phyloP scores from a whole-genome alignment of 2,888 invertebrate species.

The Ormia ochracea region DNA sequence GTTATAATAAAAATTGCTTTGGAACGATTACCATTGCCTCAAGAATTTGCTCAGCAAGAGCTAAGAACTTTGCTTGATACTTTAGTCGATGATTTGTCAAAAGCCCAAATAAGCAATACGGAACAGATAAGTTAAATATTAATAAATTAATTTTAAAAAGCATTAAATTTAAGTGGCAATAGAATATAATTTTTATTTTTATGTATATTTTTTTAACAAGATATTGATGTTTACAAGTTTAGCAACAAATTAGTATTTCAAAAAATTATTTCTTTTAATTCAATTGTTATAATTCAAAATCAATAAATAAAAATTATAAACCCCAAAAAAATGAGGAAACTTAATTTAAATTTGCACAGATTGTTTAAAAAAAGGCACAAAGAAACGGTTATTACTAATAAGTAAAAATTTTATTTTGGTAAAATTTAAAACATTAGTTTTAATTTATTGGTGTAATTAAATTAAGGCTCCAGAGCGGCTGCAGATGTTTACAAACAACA shows the following conservation, averaged over 20 bases:
- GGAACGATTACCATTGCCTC: constrained; percentile 76
- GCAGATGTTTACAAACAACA: too few species aligned
- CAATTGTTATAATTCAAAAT: too few species aligned
- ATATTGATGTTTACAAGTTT: background rate
- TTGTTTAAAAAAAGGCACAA: too few species aligned
- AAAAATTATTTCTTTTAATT: too few species aligned
- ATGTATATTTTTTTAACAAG: constrained; percentile 22
- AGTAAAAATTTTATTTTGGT: too few species aligned
- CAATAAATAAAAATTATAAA: too few species aligned
- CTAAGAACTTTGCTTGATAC: constrained; percentile 71
- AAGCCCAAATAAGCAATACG: constrained; percentile 61
- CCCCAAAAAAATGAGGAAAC: too few species aligned
- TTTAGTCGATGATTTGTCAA: constrained; percentile 69
- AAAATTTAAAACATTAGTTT: too few species aligned
- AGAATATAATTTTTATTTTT: constrained; percentile 21
- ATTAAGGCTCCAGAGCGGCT: too few species aligned
- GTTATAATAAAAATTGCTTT: constrained; percentile 73
- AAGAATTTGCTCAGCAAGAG: constrained; percentile 76
- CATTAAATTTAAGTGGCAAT: background rate
- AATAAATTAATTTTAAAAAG: background rate
- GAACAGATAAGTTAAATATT: constrained; percentile 56
- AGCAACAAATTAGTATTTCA: background rate
- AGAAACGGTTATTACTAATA: too few species aligned
- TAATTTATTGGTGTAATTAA: too few species aligned
- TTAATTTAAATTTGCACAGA: too few species aligned